These are phyloP conservation scores for Torymus aiolomorphi DNA, from an alignment of 2,888 invertebrate species.

Conservation along the genomic window DNA sequence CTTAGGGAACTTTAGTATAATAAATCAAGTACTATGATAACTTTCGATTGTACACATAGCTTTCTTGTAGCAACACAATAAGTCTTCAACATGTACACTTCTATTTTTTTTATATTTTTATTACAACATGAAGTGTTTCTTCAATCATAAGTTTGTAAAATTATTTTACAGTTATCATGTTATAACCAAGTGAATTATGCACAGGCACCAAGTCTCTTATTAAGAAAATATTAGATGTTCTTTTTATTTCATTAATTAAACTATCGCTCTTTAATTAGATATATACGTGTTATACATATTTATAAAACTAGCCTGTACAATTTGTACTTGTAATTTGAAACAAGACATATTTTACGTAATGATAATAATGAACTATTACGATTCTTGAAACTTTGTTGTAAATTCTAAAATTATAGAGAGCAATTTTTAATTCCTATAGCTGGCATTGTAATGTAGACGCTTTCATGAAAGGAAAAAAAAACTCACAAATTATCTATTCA, in stretches of 20 bases:
- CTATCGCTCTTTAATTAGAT: constrained; percentile 61
- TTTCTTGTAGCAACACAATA: constrained; percentile 28
- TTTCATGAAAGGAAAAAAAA: no score
- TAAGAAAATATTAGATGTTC: constrained; percentile 33
- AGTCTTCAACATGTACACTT: constrained; percentile 18
- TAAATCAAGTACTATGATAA: constrained; percentile 24
- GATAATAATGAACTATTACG: no score
- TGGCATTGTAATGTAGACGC: no score
- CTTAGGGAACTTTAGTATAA: constrained; percentile 33
- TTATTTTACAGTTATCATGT: constrained; percentile 42
- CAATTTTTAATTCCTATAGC: no score
- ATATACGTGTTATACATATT: constrained; percentile 73
- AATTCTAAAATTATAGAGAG: no score
- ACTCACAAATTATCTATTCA: no score
- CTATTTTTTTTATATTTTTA: constrained; percentile 43
- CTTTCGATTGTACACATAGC: constrained; percentile 29
- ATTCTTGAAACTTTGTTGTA: no score
- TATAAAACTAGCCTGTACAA: no score
- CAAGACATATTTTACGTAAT: no score
- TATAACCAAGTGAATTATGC: constrained; percentile 32
- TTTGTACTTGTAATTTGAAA: no score
- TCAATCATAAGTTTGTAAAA: constrained; percentile 48
- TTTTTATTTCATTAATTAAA: no score
- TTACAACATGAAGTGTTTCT: constrained; percentile 16
- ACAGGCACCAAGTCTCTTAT: constrained; percentile 37